Base-by-base conservation (phyloP, 1,140 invertebrate species). In the Homarus americanus region DNA sequence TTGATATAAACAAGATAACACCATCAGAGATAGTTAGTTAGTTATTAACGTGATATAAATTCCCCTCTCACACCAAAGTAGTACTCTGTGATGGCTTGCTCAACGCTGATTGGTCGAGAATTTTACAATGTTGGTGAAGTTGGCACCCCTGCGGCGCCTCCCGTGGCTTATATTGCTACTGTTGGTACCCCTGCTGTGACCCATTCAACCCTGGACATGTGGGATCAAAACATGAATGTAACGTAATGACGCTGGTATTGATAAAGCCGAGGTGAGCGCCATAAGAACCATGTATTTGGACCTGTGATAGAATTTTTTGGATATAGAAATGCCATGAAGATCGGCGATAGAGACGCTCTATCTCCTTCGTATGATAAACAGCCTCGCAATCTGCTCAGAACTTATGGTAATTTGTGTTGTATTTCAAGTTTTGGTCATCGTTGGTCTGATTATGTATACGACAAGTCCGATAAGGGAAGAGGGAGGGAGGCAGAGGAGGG, bases 151-250 rank as follows among this genome's bases (percentile, higher is more conserved):
- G 63, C 58, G 41, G 78, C 28, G 78, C 79, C 66, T 58, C 78
- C 72, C 44, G 80, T 78, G 88, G 80, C 40, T 90, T 83, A 83
- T 84, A 76, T 84, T 76, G 80, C 80, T 83, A 90, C 88, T 90
- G 88, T 90, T 76, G 88, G 88, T 90, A 84, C 82, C 53, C 88
- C 88, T 82, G 82, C 88, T 58, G 88, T 28, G 88, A 36, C n/a
- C 80, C 69, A 90, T 90, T 90, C 88, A 90, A 7, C 40, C n/a
- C 24, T 69, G 44, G 86, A 87, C 75, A 58, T 40, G 58, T 34
- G 69, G 80, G 49, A 90, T 83, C 88, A 82, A 83, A 90, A 90
- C 88, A 90, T 90, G 88, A 90, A 90, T 90, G 72, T 78, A 76
- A 83, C 40, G 79, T 90, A 90, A 90, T 76, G 88, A 90, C 88